Base-by-base conservation (phyloP, 1,140 invertebrate genomes). In the Platyura marginata region DNA sequence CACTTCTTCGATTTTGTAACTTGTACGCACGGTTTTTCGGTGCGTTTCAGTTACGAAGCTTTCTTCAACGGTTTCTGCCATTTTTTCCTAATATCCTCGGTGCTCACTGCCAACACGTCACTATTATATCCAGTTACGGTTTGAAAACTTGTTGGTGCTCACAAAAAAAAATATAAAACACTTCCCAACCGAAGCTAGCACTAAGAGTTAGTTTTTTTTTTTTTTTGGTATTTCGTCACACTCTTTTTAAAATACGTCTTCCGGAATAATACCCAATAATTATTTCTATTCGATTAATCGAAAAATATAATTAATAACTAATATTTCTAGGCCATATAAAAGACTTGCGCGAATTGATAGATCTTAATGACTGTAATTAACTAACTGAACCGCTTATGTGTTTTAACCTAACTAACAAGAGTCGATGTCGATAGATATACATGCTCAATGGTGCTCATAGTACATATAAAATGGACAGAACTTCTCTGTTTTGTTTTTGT, bases 1-100 rank as follows among this genome's bases (percentile, higher is more conserved):
- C 53, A 66, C 65, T 55, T 71, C 69, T 58, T 71, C 61, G 46
- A 71, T 71, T 47, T 61, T 68, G 46, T 69, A 65, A 51, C 66
- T 70, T 32, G 64, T 69, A 43, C 67, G 62, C 11, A 68, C 58
- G 44, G 66, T 64, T 51, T 70, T 71, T 23, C 66, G 62, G 21
- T 65, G 60, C n/a, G 67, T 67, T 33, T 63, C 66, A n/a, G 66
- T 69, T 50, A 70, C 68, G 46, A 61, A 63, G 22, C 50, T 51
- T 50, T 64, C 61, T 46, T 64, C 61, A 38, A 63, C 55, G 21
- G 13, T 29, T 29, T 29, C 18, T 41, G 10, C 11, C 11, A 44
- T 19, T 38, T 42, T 42, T 37, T 15, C 37, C 15, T 44, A 9
- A 23, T 25, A 25, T 13, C 21, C 3, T 10, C 6, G 20, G 10